phyloP scores from a whole-genome alignment of 2,888 invertebrate genomes.

The Taphrorychus bicolor region DNA sequence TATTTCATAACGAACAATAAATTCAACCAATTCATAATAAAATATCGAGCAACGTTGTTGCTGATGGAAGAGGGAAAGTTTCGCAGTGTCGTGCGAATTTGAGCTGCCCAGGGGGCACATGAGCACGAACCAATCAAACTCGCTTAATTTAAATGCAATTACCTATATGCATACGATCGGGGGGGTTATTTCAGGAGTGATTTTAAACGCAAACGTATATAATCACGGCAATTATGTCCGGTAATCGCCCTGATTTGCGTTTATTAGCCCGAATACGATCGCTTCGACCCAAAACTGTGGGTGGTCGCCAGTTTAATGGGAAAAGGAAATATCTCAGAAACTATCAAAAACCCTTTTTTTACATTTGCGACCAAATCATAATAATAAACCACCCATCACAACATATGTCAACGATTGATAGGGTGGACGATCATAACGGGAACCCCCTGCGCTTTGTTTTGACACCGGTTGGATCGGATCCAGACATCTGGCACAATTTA shows the following conservation, averaged over 20 bases:
- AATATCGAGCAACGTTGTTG: not conserved
- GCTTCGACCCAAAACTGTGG: conserved; percentile 2
- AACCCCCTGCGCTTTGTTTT: conserved; percentile 40
- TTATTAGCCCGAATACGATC: not conserved
- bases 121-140: not conserved
- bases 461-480: conserved; percentile 45
- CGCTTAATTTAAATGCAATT: conserved; percentile 4
- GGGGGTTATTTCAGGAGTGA: conserved; percentile 4
- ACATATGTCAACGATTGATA: conserved; percentile 17
- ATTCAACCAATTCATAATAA: not conserved
- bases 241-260: conserved; percentile 3
- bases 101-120: not conserved
- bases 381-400: too few relatives aligned
- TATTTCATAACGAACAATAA: not conserved
- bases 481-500: conserved; percentile 43
- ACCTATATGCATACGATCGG: conserved; percentile 3
- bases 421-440: conserved; percentile 3
- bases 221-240: conserved; percentile 5
- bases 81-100: not conserved
- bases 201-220: not conserved
- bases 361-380: too few relatives aligned
- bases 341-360: too few relatives aligned
- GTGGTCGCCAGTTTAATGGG: not conserved
- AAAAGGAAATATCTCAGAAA: too few relatives aligned
- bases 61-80: too few relatives aligned